Evolutionary conservation across 92 coral and sea anemone species (phyloP).

Genomic region (Galaxea fascicularis): DNA sequence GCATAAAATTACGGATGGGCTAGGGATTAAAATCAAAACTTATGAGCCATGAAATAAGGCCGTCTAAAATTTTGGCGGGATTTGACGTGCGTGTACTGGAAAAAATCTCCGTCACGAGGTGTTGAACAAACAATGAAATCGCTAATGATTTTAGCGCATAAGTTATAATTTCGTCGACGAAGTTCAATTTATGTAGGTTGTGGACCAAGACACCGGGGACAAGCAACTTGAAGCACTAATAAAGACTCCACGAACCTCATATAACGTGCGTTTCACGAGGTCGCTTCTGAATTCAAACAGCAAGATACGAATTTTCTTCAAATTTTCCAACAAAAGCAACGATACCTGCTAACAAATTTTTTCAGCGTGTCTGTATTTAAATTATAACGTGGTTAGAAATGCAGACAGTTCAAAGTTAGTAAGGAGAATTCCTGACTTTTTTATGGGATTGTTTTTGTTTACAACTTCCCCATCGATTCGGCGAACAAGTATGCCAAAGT

Average conservation of each 20-base stretch:
- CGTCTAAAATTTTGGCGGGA: background rate
- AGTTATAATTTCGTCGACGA: background rate
- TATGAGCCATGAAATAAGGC: background rate
- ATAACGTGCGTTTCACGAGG: background rate
- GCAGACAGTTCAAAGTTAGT: background rate
- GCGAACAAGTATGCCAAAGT: background rate
- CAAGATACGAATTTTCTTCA: conserved; percentile 10
- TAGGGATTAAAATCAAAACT: conserved; percentile 8
- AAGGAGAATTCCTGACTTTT: conserved; percentile 4
- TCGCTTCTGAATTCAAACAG: conserved; percentile 16
- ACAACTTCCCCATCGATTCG: conserved; percentile 18
- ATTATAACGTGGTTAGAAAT: background rate
- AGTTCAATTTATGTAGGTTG: background rate
- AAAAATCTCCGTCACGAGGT: background rate
- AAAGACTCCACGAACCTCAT: background rate
- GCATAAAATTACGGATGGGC: conserved; percentile 1
- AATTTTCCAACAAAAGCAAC: conserved; percentile 15
- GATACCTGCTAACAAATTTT: background rate
- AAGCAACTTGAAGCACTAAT: background rate
- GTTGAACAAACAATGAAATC: conserved; percentile 6
- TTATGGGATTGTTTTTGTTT: conserved; percentile 18
- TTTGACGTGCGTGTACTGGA: background rate
- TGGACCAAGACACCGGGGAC: background rate
- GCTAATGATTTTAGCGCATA: background rate
- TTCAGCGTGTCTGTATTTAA: background rate